Base-by-base conservation (phyloP, 2,888 invertebrate species). In the Cancer borealis region DNA sequence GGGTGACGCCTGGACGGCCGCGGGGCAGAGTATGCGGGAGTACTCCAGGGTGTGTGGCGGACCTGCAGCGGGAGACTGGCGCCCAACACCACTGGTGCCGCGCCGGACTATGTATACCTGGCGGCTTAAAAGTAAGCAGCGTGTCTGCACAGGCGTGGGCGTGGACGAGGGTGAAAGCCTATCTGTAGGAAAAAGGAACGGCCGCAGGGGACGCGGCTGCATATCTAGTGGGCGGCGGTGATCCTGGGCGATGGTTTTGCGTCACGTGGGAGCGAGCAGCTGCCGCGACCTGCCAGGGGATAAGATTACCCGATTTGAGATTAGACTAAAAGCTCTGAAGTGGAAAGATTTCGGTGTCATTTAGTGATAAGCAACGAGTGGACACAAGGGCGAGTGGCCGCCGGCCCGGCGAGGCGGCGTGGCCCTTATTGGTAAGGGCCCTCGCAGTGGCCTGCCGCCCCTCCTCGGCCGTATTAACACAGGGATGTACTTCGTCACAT, bases 271-370 rank as follows among this genome's bases (percentile, higher is more conserved):
- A 88, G 88, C 49, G 88, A 30, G 92, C 92, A 92, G 92, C 84
- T 93, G 93, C 60, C 73, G 73, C 89, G 93, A 88, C 92, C 87
- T 39, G 88, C 54, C 88, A 30, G 49, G 88, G 94, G 93, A 94
- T 94, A 94, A 94, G 94, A 94, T 94, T 94, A 94, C 94, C 88
- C 89, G 94, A 94, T 94, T 94, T 92, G 87, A 94, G 94, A 94
- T 94, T 94, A 94, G 94, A 94, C 94, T 94, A 94, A 94, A 94
- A 94, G 94, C 94, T 94, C 92, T 94, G 92, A 94, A 94, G 94
- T 94, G 92, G 94, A 92, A 94, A 94, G 94, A 94, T 94, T 92
- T 92, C 79, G 91, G 88, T 12, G 87, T 79, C 47, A 91, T 93
- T 93, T 91, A 91, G 93, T 93, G 93, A 91, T 66, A 93, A 91